Base-by-base conservation (phyloP, 92 coral and sea anemone genomes). In the Desmophyllum pertusum region DNA sequence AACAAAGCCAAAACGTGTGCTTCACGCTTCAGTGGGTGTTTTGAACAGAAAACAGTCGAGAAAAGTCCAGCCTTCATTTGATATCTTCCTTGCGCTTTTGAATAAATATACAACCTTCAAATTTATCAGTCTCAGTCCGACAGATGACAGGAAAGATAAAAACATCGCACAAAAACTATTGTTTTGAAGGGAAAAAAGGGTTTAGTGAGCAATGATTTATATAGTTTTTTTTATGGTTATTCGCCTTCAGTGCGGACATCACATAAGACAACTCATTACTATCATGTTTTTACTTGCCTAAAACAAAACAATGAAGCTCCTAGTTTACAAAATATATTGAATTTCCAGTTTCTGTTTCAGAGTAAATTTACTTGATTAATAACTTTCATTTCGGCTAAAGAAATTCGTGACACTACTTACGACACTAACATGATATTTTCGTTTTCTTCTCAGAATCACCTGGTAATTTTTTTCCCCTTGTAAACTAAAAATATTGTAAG, bases 1-100 rank as follows among this genome's bases (percentile, higher is more conserved):
- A 77, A 67, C 73, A 67, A 67, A 36, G 73, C 27, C 3, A 43
- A 67, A 66, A 67, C 73, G 45, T 19, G 73, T 38, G 73, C 9
- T 29, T 55, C 23, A 23, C 70, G n/a, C 55, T 21, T 50, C 15
- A 15, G 21, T 31, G 9, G 40, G 41, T 35, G 2, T 67, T 33
- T 17, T 35, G 42, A 35, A 21, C 10, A 35, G 14, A 25, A 3
- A 67, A 50, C 55, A 6, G 55, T 19, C 30, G 13, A 65, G 70
- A 65, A 65, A 65, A 5, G 23, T 4, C 40, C 2, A 11, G 0
- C 70, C 21, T 67, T 5, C 25, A 17, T 33, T 18, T 17, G 30
- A 67, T 18, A 18, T 67, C 42, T 67, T 17, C 10, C 42, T 67
- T 27, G 27, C 41, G 70, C 25, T 65, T 36, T 37, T 15, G 5